Conservation (phyloP, 2,797 vertebrate species). For the Artibeus jamaicensis region DNA sequence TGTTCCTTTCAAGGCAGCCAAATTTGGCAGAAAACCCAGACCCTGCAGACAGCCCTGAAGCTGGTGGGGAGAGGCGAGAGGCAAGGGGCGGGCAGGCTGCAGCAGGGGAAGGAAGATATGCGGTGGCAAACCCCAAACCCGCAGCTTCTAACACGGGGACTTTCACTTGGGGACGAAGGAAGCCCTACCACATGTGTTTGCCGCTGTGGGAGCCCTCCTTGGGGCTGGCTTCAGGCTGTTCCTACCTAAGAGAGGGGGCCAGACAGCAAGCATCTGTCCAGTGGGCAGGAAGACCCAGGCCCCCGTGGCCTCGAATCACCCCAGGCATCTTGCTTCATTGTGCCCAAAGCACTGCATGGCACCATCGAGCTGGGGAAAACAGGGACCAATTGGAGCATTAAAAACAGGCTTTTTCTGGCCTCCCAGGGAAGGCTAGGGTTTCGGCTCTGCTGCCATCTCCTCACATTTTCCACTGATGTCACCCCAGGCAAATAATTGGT, state of each 20-base stretch:
- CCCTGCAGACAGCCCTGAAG: constrained; percentile 69
- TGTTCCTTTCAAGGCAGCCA: constrained; percentile 71
- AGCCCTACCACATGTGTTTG: not conserved
- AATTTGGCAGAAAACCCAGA: constrained; percentile 71
- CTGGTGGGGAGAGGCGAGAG: not conserved
- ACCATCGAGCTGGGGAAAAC: constrained; percentile 54
- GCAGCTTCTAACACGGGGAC: not conserved
- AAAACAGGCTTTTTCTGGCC: constrained; percentile 69
- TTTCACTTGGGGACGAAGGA: not conserved
- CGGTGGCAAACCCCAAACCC: constrained; percentile 2
- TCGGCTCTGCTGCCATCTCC: constrained; percentile 54
- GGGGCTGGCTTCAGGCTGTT: not conserved
- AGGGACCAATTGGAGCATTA: constrained; percentile 67
- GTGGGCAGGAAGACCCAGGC: not conserved
- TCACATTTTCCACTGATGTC: constrained; percentile 77
- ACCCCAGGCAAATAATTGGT: constrained; percentile 62
- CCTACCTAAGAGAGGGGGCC: not conserved
- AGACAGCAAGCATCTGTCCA: not conserved
- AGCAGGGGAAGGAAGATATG: not conserved
- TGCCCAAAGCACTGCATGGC: constrained; percentile 50
- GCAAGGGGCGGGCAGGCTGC: not conserved
- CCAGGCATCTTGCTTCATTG: not conserved
- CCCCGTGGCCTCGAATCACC: constrained; percentile 47
- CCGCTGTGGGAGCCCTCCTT: not conserved
- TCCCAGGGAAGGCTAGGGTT: constrained; percentile 65